These are phyloP conservation scores for Tapera naevia DNA, from an alignment of 2,797 vertebrate genomes.

Conservation along the genomic window DNA sequence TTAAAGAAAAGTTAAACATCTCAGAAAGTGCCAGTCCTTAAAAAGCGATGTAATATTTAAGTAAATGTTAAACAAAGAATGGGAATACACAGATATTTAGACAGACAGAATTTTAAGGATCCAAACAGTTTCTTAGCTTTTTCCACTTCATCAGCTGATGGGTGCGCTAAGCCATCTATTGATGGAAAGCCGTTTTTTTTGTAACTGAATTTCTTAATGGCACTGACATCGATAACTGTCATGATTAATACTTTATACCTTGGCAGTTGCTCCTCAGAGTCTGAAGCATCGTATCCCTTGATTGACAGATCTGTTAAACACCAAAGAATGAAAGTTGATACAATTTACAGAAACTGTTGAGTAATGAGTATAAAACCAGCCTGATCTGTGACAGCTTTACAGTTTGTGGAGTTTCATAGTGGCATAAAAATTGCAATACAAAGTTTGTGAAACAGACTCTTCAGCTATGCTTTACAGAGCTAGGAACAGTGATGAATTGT, in stretches of 20 bases:
- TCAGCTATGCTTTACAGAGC: background rate
- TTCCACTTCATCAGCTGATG: background rate
- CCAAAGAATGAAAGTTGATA: background rate
- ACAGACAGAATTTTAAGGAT: background rate
- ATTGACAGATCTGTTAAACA: background rate
- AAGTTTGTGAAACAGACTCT: background rate
- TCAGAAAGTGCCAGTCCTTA: background rate
- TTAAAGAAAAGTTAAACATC: fast-evolving
- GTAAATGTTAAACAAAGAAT: background rate
- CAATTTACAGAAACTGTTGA: background rate
- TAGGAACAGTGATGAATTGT: background rate
- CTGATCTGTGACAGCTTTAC: background rate
- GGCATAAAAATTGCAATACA: background rate
- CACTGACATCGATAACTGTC: background rate
- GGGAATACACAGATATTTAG: background rate
- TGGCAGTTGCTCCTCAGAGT: background rate
- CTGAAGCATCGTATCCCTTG: background rate
- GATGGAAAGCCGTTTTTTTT: background rate
- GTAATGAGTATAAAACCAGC: background rate
- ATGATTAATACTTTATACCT: background rate
- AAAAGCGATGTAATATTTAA: background rate
- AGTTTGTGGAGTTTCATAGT: background rate
- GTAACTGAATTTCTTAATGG: background rate
- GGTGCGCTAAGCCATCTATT: background rate
- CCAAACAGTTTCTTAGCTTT: background rate